Evolutionary conservation across 2,113 vertebrate species (phyloP).

Genomic region (Pitta sordida): DNA sequence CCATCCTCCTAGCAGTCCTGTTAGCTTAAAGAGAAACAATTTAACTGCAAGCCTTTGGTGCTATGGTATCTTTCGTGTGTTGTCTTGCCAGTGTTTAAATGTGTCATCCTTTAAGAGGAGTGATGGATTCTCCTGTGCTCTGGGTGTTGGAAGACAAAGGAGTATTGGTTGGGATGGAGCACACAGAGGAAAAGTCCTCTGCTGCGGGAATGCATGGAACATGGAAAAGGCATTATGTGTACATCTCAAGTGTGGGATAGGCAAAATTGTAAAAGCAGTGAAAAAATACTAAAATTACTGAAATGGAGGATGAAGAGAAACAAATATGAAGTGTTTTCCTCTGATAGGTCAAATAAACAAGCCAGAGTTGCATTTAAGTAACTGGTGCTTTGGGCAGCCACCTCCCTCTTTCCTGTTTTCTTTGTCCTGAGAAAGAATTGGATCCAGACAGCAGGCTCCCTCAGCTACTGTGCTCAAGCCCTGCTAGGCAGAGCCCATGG

Average conservation of each 20-base stretch:
- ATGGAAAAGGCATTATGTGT: background rate
- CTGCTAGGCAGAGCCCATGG: background rate
- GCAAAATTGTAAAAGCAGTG: background rate
- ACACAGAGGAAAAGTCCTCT: fast-evolving
- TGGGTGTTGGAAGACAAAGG: background rate
- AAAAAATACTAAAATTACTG: background rate
- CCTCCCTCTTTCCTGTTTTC: background rate
- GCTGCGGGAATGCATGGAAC: fast-evolving
- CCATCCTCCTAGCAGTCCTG: background rate
- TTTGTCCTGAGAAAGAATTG: background rate
- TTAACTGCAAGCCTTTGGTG: background rate
- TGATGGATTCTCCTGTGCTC: background rate
- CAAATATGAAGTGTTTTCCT: background rate
- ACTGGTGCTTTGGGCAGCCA: background rate
- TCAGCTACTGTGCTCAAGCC: background rate
- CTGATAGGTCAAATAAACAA: background rate
- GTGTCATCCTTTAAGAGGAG: background rate
- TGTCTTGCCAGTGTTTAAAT: background rate
- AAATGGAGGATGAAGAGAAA: background rate
- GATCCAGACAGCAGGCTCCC: background rate
- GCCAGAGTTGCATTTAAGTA: background rate
- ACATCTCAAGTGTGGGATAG: fast-evolving
- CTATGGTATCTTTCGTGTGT: background rate
- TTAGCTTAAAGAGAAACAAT: background rate
- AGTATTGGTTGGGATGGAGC: background rate